Conservation (phyloP, 1,140 invertebrate genomes). For the Lordiphosa stackelbergi region DNA sequence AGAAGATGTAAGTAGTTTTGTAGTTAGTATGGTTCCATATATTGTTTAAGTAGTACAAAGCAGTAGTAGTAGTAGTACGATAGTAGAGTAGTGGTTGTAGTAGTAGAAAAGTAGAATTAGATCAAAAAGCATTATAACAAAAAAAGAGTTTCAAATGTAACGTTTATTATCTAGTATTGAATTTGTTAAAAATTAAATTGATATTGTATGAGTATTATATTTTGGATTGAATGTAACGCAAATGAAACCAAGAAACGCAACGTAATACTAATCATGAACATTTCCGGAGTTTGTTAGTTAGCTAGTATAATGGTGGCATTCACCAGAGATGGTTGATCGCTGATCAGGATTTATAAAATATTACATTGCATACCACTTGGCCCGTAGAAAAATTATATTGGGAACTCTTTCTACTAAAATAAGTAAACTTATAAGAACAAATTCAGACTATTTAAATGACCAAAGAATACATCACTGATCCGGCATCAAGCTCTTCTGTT, state of each 20-base stretch:
- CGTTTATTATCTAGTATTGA: neutral
- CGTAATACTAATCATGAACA: conserved; percentile 6
- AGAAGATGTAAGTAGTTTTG: conserved; percentile 73
- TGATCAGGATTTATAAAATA: no score
- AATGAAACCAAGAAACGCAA: neutral
- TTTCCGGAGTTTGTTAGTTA: conserved; percentile 6
- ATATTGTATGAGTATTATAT: no score
- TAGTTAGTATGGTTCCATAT: conserved; percentile 73
- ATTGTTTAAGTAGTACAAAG: conserved; percentile 38
- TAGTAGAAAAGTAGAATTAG: conserved; percentile 66
- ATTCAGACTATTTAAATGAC: no score
- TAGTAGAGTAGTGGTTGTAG: conserved; percentile 40
- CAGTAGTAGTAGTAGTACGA: conserved; percentile 19
- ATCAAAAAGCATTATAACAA: conserved; percentile 61
- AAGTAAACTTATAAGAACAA: no score
- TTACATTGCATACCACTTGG: no score
- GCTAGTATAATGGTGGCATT: neutral
- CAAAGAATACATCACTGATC: no score
- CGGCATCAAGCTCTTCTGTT: neutral
- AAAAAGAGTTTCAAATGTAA: conserved; percentile 45
- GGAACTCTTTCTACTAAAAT: no score
- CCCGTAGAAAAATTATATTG: no score
- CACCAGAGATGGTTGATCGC: neutral
- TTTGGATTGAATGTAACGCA: no score
- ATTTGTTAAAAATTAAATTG: conserved; percentile 14